Evolutionary conservation across 2,888 invertebrate species (phyloP).

Genomic region (Trichogramma dendrolimi): DNA sequence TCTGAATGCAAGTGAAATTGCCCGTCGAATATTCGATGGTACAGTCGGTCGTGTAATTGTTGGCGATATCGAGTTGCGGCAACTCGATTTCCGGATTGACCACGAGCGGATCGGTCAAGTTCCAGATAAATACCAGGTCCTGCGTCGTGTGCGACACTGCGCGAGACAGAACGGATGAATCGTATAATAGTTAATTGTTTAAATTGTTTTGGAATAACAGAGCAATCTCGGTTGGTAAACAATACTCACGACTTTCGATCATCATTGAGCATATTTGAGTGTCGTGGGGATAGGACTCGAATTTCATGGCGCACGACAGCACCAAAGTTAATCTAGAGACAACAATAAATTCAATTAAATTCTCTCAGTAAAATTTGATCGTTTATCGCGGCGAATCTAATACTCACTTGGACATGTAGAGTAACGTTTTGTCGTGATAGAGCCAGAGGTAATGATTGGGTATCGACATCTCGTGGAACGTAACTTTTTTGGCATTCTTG

Average conservation of each 20-base stretch:
- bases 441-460: slow-evolving; percentile 90
- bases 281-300: slow-evolving; percentile 89
- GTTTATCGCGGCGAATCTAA: neutral
- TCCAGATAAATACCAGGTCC: slow-evolving; percentile 86
- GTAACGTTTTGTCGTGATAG: slow-evolving; percentile 84
- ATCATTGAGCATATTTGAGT: slow-evolving; percentile 91
- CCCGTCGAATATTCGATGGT: slow-evolving; percentile 82
- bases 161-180: slow-evolving; percentile 26
- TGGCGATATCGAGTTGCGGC: slow-evolving; percentile 82
- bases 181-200: too few relatives aligned
- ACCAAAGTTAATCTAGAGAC: slow-evolving; percentile 76
- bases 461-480: slow-evolving; percentile 91
- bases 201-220: too few relatives aligned
- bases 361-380: neutral
- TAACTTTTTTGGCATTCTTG: slow-evolving; percentile 88
- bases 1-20: slow-evolving; percentile 88
- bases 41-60: slow-evolving; percentile 84
- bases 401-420: slow-evolving; percentile 87
- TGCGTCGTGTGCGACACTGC: slow-evolving; percentile 85
- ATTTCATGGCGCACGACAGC: slow-evolving; percentile 90
- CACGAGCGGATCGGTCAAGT: slow-evolving; percentile 79
- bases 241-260: slow-evolving; percentile 85
- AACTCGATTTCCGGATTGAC: slow-evolving; percentile 84
- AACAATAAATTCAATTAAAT: neutral
- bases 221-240: neutral